Evolutionary conservation across 2,888 invertebrate genomes (phyloP).

Genomic region (Sesia apiformis): DNA sequence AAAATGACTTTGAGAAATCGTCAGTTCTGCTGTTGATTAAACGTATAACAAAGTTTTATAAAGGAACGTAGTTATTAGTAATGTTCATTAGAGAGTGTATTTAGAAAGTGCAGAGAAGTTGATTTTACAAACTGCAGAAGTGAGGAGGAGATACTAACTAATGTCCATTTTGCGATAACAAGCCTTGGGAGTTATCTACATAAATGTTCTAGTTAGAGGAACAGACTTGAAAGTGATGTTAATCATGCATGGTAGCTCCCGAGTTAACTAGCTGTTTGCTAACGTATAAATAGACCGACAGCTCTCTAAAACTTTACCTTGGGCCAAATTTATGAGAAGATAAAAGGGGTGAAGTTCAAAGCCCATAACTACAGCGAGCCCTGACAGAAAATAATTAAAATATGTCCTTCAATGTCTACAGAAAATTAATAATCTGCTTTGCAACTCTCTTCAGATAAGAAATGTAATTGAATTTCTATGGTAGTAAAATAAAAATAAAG

Average conservation of each 20-base stretch:
- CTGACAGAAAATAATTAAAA: not conserved
- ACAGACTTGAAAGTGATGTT: not conserved
- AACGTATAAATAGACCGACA: not conserved
- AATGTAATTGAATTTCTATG: not conserved
- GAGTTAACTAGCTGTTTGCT: not conserved
- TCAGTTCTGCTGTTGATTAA: too few relatives aligned
- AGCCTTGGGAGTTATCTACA: not conserved
- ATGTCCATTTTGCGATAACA: not conserved
- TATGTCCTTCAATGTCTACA: not conserved
- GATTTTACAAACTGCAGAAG: not conserved
- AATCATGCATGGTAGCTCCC: not conserved
- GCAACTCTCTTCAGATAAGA: not conserved
- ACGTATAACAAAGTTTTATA: too few relatives aligned
- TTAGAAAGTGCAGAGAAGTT: not conserved
- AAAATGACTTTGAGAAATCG: too few relatives aligned
- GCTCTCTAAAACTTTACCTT: too few relatives aligned
- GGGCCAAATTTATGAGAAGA: too few relatives aligned
- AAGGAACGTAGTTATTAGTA: too few relatives aligned
- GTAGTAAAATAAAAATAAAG: not conserved
- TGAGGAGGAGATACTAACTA: not conserved
- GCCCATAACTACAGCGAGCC: too few relatives aligned
- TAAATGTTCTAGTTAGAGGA: not conserved
- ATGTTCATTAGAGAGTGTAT: not conserved
- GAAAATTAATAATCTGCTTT: not conserved
- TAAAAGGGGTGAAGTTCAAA: too few relatives aligned